Conservation (phyloP, 1,140 invertebrate species). For the Phthorimaea operculella region DNA sequence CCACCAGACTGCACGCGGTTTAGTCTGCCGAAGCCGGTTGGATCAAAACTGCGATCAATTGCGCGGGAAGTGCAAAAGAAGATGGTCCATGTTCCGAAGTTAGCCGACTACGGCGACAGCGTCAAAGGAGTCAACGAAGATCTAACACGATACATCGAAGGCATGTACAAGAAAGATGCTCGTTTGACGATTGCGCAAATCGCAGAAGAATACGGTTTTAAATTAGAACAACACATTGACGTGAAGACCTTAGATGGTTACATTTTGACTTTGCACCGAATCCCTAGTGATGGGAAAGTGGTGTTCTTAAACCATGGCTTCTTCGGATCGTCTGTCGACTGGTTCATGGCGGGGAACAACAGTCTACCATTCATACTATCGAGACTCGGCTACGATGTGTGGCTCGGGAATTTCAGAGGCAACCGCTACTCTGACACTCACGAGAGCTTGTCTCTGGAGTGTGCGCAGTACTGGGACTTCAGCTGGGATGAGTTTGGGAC, state of each 20-base stretch:
- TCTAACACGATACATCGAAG: neutral
- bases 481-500: constrained; percentile 74
- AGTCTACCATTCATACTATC: constrained; percentile 74
- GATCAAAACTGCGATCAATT: no score
- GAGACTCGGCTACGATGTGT: constrained; percentile 76
- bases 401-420: constrained; percentile 76
- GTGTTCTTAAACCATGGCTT: constrained; percentile 79
- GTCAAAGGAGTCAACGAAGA: no score
- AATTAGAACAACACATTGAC: constrained; percentile 24
- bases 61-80: no score
- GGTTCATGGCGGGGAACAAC: constrained; percentile 70
- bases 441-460: constrained; percentile 62
- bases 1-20: no score
- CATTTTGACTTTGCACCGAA: constrained; percentile 29
- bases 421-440: constrained; percentile 73
- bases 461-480: constrained; percentile 67
- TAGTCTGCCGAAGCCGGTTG: no score
- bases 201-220: constrained; percentile 31
- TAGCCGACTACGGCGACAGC: no score
- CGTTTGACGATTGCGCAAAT: constrained; percentile 26
- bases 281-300: constrained; percentile 32
- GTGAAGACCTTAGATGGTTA: constrained; percentile 39
- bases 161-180: constrained; percentile 25
- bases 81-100: no score
- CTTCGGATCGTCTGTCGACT: constrained; percentile 74